Evolutionary conservation across 1,140 invertebrate genomes (phyloP).

Genomic region (Coelopa frigida): DNA sequence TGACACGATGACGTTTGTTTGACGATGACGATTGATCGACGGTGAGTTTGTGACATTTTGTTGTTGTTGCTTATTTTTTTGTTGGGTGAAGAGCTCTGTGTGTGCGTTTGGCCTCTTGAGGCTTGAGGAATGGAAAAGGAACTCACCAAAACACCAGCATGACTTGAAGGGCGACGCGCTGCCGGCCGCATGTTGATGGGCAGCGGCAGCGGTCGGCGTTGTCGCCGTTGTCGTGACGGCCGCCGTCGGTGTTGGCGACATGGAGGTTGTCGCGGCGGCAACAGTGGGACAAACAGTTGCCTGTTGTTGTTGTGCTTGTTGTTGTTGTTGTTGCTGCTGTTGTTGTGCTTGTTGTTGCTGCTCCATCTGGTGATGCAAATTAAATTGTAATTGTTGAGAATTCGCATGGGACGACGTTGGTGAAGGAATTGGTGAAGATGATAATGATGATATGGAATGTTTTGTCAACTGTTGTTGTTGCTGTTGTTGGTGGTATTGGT

Average conservation of each 20-base stretch:
- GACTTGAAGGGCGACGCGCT: constrained; percentile 26
- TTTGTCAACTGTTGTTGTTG: constrained; percentile 12
- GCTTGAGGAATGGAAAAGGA: too few species aligned
- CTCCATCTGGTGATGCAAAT: constrained; percentile 12
- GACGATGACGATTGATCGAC: too few species aligned
- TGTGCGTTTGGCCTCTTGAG: too few species aligned
- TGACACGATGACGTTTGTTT: too few species aligned
- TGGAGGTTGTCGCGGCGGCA: neutral
- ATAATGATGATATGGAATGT: constrained; percentile 14
- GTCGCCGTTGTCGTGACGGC: neutral
- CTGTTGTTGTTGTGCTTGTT: constrained; percentile 12
- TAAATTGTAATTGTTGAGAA: constrained; percentile 8
- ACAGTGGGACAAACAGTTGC: neutral
- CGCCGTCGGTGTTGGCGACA: neutral
- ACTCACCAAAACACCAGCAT: constrained; percentile 45
- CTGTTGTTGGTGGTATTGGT: constrained; percentile 21
- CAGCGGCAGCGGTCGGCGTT: constrained; percentile 13
- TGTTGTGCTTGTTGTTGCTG: constrained; percentile 6
- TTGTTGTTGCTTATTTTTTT: constrained; percentile 8
- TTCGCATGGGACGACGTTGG: constrained; percentile 4
- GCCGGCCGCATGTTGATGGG: constrained; percentile 15
- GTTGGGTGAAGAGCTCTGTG: neutral
- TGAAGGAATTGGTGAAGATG: constrained; percentile 8
- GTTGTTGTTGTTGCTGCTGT: neutral
- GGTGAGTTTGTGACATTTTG: too few species aligned